Percentiles rank a stretch among this genome's conserved stretches.
Conservation (phyloP, 2,888 invertebrate species). For the Heterodera filipjevi region DNA sequence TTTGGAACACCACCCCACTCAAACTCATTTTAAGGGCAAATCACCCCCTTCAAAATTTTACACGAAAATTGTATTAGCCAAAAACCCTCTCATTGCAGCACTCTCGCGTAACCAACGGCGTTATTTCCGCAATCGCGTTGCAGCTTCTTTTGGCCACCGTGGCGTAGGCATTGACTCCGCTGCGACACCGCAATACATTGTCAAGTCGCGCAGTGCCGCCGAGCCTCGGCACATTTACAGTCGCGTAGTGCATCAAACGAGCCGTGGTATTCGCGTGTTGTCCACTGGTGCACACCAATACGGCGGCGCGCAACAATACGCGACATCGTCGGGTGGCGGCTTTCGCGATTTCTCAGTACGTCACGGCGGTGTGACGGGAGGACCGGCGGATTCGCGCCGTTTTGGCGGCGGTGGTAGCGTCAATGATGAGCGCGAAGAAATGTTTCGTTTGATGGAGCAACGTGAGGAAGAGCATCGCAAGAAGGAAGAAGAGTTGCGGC, state of each 20-base stretch:
- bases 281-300: neutral
- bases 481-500: constrained; percentile 78
- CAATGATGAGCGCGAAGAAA: constrained; percentile 68
- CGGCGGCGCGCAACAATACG: neutral
- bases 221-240: neutral
- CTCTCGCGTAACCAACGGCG: neutral
- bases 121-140: neutral
- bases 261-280: neutral
- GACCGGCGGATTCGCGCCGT: neutral
- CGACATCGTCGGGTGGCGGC: neutral
- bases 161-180: neutral
- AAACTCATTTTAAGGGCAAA: too few species aligned
- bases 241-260: constrained; percentile 4
- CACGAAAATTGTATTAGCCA: too few species aligned
- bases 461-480: constrained; percentile 82
- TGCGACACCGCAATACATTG: neutral
- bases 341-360: neutral
- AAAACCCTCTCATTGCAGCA: neutral
- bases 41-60: too few species aligned
- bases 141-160: neutral
- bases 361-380: neutral
- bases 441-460: constrained; percentile 79
- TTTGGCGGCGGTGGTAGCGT: neutral
- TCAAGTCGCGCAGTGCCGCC: neutral
- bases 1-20: too few species aligned